These are phyloP conservation scores for Oncorhynchus masou DNA, from an alignment of 2,113 vertebrate genomes.

Conservation along the genomic window DNA sequence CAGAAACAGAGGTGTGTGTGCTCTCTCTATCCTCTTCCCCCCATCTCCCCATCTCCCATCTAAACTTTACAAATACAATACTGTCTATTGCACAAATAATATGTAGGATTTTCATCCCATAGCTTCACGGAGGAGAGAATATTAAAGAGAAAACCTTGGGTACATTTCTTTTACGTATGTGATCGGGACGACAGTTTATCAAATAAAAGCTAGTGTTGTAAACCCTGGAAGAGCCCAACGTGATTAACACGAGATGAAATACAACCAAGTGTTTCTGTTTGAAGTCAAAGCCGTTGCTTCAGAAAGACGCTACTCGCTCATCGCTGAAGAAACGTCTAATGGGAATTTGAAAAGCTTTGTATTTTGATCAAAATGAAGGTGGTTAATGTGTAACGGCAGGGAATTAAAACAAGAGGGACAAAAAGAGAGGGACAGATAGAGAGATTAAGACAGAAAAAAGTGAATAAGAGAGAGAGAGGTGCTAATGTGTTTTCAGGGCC, in stretches of 20 bases:
- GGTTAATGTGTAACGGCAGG: conserved; percentile 49
- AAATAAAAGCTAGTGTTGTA: conserved; percentile 38
- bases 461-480: neutral
- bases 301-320: conserved; percentile 19
- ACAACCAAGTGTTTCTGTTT: conserved; percentile 37
- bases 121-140: no score
- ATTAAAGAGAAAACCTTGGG: neutral
- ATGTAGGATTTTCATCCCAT: no score
- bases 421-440: neutral
- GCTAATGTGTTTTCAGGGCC: conserved; percentile 53
- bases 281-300: conserved; percentile 40
- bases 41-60: no score
- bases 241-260: conserved; percentile 60
- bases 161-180: conserved; percentile 38
- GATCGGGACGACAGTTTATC: conserved; percentile 45
- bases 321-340: conserved; percentile 32
- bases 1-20: no score
- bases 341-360: conserved; percentile 58
- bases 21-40: no score
- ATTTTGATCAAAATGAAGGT: conserved; percentile 60
- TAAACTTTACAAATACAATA: no score
- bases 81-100: no score
- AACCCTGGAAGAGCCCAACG: conserved; percentile 30
- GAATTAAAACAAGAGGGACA: conserved; percentile 8
- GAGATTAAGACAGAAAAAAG: neutral